phyloP scores from a whole-genome alignment of 2,797 vertebrate species.

The Oreonectes daqikongensis region DNA sequence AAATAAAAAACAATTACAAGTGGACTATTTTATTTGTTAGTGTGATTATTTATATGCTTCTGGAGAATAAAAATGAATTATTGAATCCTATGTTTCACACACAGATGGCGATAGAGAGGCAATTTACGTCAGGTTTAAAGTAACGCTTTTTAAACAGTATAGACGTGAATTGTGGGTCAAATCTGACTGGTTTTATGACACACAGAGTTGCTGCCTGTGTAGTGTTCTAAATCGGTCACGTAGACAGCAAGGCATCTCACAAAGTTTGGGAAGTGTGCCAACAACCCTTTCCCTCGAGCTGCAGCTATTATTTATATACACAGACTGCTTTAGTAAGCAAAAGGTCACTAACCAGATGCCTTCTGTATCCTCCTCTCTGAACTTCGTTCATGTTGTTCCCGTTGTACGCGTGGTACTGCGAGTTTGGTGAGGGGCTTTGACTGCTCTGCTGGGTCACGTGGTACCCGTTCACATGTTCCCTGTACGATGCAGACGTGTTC shows the following conservation, averaged over 20 bases:
- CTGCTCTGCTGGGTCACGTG: conserved; percentile 67
- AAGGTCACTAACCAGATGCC: conserved; percentile 79
- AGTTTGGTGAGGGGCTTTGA: conserved; percentile 76
- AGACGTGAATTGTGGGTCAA: too few species aligned
- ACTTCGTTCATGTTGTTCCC: conserved; percentile 58
- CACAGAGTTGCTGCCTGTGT: neutral
- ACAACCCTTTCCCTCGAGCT: neutral
- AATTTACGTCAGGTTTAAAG: too few species aligned
- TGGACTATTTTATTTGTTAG: too few species aligned
- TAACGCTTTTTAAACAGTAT: too few species aligned
- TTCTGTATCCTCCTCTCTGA: conserved; percentile 65
- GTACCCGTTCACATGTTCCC: conserved; percentile 73
- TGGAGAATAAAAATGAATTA: too few species aligned
- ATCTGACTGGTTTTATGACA: too few species aligned
- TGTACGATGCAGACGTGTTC: conserved; percentile 73
- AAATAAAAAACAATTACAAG: too few species aligned
- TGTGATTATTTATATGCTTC: too few species aligned
- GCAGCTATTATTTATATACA: neutral
- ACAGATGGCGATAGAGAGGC: too few species aligned
- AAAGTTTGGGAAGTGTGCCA: neutral
- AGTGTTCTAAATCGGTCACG: neutral
- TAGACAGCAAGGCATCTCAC: neutral
- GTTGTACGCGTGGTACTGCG: conserved; percentile 69
- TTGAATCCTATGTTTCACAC: too few species aligned
- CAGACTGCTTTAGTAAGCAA: neutral